Evolutionary conservation across 1,140 invertebrate species (phyloP).

Genomic region (Episyrphus balteatus): DNA sequence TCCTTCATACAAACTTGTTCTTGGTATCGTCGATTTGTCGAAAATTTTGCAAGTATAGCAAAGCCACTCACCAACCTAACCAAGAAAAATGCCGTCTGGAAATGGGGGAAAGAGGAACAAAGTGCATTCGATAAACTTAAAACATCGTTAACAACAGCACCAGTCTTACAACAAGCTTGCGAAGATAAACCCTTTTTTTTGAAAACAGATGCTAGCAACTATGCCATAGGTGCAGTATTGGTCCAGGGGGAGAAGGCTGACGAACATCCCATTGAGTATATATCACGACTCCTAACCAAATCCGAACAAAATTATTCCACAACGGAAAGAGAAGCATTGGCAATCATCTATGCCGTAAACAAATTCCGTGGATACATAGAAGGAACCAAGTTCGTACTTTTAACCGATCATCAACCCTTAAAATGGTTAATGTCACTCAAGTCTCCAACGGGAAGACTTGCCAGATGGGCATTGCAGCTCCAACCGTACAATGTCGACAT

Average conservation of each 20-base stretch:
- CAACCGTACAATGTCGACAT: conserved; percentile 30
- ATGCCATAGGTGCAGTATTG: conserved; percentile 22
- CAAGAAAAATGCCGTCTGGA: conserved; percentile 22
- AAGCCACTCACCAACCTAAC: conserved; percentile 28
- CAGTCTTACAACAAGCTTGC: conserved; percentile 11
- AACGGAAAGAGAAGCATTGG: conserved; percentile 39
- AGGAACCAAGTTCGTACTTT: conserved; percentile 39
- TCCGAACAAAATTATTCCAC: conserved; percentile 38
- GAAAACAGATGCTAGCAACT: conserved; percentile 16
- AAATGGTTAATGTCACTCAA: conserved; percentile 39
- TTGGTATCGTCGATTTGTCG: conserved; percentile 36
- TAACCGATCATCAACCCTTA: conserved; percentile 38
- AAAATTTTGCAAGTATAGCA: conserved; percentile 25
- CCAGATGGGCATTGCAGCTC: no score
- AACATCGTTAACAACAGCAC: conserved; percentile 9
- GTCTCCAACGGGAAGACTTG: conserved; percentile 30
- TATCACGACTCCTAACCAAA: conserved; percentile 26
- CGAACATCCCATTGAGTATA: conserved; percentile 33
- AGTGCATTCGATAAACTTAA: conserved; percentile 16
- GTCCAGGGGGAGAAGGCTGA: conserved; percentile 12
- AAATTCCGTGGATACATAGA: conserved; percentile 36
- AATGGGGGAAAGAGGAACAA: conserved; percentile 11
- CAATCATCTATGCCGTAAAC: conserved; percentile 38
- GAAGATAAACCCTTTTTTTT: conserved; percentile 12
- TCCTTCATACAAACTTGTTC: conserved; percentile 25